phyloP scores from a whole-genome alignment of 1,140 invertebrate genomes.

The Harpegnathos saltator region DNA sequence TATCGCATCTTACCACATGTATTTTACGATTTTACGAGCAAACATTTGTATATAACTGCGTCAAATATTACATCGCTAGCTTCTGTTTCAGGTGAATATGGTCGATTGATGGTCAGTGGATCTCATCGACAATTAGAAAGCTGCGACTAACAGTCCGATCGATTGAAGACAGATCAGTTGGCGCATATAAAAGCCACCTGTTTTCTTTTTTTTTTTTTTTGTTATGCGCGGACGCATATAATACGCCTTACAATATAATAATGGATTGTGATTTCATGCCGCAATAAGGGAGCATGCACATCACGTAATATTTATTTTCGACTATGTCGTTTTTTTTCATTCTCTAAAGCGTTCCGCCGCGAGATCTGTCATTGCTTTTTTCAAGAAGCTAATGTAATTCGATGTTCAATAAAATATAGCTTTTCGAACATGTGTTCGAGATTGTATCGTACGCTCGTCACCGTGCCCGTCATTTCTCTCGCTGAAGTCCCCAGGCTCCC shows the following conservation, averaged over 20 bases:
- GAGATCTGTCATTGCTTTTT: constrained; percentile 22
- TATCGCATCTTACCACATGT: background rate
- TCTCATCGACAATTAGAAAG: constrained; percentile 6
- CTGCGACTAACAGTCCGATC: constrained; percentile 6
- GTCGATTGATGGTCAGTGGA: too few species aligned
- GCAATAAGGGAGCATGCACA: background rate
- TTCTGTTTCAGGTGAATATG: too few species aligned
- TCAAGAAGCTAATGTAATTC: constrained; percentile 7
- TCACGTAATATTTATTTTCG: background rate
- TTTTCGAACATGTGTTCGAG: constrained; percentile 19
- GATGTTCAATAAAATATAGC: constrained; percentile 39
- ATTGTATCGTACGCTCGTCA: background rate
- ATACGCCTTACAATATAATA: background rate
- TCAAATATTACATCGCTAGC: too few species aligned
- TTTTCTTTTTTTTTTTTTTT: background rate
- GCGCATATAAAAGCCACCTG: background rate
- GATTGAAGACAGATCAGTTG: background rate
- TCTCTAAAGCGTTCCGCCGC: background rate
- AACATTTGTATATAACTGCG: too few species aligned
- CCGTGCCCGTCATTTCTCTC: background rate
- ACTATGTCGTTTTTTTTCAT: background rate
- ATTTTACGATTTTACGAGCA: too few species aligned
- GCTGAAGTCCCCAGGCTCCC: background rate
- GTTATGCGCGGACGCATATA: background rate
- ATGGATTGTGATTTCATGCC: constrained; percentile 17